Evolutionary conservation across 2,113 vertebrate species (phyloP), one percentile per base, ranked within the genome.

Genomic region (Pedionomus torquatus): DNA sequence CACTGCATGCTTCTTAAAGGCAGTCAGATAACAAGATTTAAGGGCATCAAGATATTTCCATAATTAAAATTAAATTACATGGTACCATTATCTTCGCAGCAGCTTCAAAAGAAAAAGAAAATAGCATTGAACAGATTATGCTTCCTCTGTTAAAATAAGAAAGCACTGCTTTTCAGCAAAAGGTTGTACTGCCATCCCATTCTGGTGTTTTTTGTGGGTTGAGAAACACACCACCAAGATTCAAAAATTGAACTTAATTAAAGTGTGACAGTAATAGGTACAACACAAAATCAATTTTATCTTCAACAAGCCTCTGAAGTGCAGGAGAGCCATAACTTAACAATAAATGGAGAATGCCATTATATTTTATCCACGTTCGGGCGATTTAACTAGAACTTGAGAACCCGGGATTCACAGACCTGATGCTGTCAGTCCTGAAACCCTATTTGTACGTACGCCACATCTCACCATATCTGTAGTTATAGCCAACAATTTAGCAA

Each of bases 21-120:
- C 93, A 87, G 87, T 3, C 78, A 96, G 95, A 96, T 95, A 96
- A 97, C 91, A 80, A 95, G 97, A 96, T 95, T 96, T 93, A 94
- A 95, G 93, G 96, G 95, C 95, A 95, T 91, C 89, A 95, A 97
- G 95, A 95, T 95, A 94, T 70, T 90, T 90, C 93, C 95, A 80
- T 86, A 96, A 97, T 91, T 96, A 96, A 97, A 97, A 96, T 95
- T 95, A 96, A 96, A 97, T 97, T 96, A 96, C 95, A 96, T 3
- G 91, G 84, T 93, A 66, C 95, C 82, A 96, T 97, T 97, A 97
- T 96, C 93, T 95, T 95, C n/a, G 4, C 90, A 94, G 81, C 83
- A 64, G 95, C 92, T 95, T 88, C 15, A 83, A 95, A 95, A 96
- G 91, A 25, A 94, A 91, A 83, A 93, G 89, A 60, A 95, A 95